Evolutionary conservation across 2,797 vertebrate genomes (phyloP).

Genomic region (Syncerus caffer): DNA sequence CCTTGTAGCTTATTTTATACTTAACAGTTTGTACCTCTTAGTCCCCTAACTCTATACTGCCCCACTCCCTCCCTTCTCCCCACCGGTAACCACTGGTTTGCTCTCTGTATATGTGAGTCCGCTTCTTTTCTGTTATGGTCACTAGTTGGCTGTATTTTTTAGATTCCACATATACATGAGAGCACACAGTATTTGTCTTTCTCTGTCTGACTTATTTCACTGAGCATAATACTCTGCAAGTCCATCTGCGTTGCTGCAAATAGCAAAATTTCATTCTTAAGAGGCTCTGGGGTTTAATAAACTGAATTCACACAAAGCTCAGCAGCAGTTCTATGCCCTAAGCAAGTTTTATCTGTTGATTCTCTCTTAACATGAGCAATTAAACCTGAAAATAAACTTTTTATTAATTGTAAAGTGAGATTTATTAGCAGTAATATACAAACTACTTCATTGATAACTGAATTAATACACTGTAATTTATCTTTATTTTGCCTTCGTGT

Average conservation of each 20-base stretch:
- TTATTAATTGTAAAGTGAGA: constrained; percentile 54
- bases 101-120: neutral
- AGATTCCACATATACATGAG: neutral
- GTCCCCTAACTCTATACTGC: neutral
- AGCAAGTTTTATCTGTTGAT: neutral
- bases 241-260: neutral
- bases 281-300: neutral
- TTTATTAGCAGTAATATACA: constrained; percentile 42
- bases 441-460: constrained; percentile 3
- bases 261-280: neutral
- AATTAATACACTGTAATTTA: constrained; percentile 18
- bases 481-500: constrained; percentile 42
- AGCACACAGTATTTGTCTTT: neutral
- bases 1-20: neutral
- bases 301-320: neutral
- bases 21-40: neutral
- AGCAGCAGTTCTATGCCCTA: neutral
- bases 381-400: constrained; percentile 50
- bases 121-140: neutral
- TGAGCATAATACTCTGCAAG: neutral
- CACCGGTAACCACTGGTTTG: neutral
- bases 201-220: neutral
- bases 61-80: neutral
- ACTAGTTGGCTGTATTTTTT: neutral
- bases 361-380: neutral